These are phyloP conservation scores for Pachyseris speciosa DNA, from an alignment of 64 coral and sea anemone genomes.

Conservation along the genomic window DNA sequence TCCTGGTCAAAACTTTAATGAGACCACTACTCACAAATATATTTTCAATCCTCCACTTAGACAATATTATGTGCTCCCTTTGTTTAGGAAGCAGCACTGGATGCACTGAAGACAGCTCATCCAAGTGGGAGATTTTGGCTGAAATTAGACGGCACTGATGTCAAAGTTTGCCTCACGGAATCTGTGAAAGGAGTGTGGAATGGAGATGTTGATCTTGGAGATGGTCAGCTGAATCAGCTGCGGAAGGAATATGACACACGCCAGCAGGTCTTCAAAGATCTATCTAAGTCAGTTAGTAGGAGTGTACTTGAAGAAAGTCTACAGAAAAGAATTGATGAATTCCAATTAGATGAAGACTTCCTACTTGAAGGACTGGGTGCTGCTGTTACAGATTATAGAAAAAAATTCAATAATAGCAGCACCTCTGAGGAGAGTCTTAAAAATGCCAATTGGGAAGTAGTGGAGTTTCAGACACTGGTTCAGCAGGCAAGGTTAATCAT, in stretches of 20 bases:
- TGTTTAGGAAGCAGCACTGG: constrained; percentile 37
- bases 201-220: constrained; percentile 61
- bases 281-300: neutral
- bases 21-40: neutral
- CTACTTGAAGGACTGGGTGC: constrained; percentile 1
- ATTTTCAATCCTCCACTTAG: neutral
- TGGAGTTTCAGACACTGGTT: constrained; percentile 44
- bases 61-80: neutral
- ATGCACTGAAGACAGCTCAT: constrained; percentile 37
- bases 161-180: constrained; percentile 61
- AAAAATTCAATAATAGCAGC: constrained; percentile 14
- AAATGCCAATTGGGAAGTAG: constrained; percentile 69
- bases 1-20: neutral
- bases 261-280: neutral
- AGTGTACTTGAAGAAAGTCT: neutral
- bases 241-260: constrained; percentile 30
- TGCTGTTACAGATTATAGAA: constrained; percentile 31
- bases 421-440: constrained; percentile 41
- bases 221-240: constrained; percentile 30
- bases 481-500: constrained; percentile 19
- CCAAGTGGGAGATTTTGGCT: constrained; percentile 52
- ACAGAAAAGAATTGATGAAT: neutral
- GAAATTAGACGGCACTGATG: constrained; percentile 63
- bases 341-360: neutral
- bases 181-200: constrained; percentile 57